Percentiles rank a stretch among this genome's conserved stretches.
Conservation (phyloP, 2,888 invertebrate species). For the Chrysotoxum bicinctum region DNA sequence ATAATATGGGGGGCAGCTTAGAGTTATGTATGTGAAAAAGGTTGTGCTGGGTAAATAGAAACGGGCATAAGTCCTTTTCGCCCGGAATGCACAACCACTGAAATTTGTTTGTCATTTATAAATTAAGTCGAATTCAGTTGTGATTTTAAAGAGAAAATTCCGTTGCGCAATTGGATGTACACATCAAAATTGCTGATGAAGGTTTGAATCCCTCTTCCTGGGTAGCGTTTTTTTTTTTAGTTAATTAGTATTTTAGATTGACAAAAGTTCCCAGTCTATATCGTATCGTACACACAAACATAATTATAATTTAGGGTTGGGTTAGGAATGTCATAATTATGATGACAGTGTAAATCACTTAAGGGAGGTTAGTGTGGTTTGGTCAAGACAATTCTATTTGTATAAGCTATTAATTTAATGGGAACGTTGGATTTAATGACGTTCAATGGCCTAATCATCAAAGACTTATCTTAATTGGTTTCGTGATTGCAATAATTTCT, state of each 20-base stretch:
- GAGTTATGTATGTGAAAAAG: constrained; percentile 34
- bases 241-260: constrained; percentile 4
- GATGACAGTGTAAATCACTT: not conserved
- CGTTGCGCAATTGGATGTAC: not conserved
- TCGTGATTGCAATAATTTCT: not conserved
- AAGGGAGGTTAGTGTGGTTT: not conserved
- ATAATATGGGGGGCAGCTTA: constrained; percentile 71
- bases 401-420: not conserved
- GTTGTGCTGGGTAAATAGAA: constrained; percentile 37
- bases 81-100: constrained; percentile 18
- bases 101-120: constrained; percentile 56
- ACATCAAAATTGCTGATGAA: not conserved
- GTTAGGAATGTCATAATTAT: not conserved
- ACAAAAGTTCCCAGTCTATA: not conserved
- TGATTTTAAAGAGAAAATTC: constrained; percentile 38
- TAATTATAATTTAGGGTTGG: constrained; percentile 2
- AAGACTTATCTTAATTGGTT: constrained; percentile 1
- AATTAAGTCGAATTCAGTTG: constrained; percentile 22
- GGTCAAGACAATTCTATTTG: not conserved
- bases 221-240: not conserved
- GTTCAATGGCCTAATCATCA: not conserved
- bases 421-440: not conserved
- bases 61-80: not conserved
- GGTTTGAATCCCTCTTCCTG: not conserved
- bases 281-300: not conserved